phyloP scores from a whole-genome alignment of 2,113 vertebrate species.

The Nipponia nippon region DNA sequence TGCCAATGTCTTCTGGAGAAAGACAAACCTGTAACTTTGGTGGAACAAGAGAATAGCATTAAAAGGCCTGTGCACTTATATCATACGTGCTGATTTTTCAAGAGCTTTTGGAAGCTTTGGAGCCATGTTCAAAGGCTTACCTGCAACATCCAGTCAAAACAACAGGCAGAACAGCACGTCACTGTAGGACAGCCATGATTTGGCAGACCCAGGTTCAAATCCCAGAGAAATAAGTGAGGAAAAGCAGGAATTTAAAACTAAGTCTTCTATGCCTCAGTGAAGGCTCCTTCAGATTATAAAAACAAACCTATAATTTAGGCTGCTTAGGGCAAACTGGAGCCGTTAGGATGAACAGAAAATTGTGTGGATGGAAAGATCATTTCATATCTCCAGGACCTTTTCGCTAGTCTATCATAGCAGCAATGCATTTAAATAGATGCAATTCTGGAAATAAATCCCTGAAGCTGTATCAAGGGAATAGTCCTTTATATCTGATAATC shows the following conservation, averaged over 20 bases:
- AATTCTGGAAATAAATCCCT: background rate
- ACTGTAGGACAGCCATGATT: background rate
- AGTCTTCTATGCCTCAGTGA: background rate
- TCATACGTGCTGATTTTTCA: background rate
- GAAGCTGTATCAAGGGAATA: background rate
- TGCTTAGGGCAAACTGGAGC: background rate
- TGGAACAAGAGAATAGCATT: background rate
- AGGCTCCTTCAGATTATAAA: background rate
- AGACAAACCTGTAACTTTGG: background rate
- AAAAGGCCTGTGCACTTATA: background rate
- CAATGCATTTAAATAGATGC: background rate
- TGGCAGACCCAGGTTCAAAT: background rate
- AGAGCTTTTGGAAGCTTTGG: background rate
- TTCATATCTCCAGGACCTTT: background rate
- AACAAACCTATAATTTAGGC: background rate
- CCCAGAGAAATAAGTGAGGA: background rate
- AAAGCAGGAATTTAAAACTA: background rate
- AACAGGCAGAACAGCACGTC: background rate
- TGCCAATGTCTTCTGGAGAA: background rate
- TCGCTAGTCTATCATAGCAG: background rate
- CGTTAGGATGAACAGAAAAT: background rate
- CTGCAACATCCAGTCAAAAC: background rate
- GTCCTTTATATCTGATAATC: background rate
- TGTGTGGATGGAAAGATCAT: background rate
- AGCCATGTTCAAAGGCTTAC: background rate